These are phyloP conservation scores for Poecile montanus DNA, from an alignment of 2,797 vertebrate genomes.

Conservation along the genomic window DNA sequence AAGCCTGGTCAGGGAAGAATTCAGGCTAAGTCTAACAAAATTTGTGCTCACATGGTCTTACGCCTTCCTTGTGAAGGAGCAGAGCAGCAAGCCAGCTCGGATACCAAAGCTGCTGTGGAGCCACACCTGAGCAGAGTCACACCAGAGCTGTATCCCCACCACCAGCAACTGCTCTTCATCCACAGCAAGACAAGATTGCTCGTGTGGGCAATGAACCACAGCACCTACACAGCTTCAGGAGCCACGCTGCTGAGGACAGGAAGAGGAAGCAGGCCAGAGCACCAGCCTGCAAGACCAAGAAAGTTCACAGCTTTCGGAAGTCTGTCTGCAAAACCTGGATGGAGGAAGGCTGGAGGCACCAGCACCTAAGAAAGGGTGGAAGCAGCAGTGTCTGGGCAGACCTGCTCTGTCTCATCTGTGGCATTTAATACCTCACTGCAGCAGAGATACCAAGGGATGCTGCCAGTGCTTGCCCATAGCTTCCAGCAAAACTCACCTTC, in stretches of 20 bases:
- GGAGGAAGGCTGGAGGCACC: neutral
- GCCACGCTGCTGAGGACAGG: neutral
- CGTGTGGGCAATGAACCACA: neutral
- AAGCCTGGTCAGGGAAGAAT: neutral
- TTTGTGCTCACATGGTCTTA: neutral
- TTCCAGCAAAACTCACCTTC: neutral
- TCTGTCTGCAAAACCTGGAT: neutral
- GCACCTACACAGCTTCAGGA: neutral
- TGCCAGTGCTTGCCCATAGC: neutral
- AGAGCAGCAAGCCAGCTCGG: neutral
- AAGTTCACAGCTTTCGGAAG: neutral
- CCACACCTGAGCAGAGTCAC: neutral
- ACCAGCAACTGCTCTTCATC: neutral
- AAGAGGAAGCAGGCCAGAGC: conserved; percentile 8
- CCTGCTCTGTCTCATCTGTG: accelerated
- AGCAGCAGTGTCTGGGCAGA: neutral
- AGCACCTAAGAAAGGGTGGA: neutral
- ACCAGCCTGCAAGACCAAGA: neutral
- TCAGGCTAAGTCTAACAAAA: neutral
- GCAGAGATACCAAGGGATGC: neutral
- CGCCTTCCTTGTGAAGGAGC: neutral
- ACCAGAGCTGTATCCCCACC: neutral
- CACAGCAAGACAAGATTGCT: neutral
- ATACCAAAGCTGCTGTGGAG: neutral
- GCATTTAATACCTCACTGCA: neutral